These are phyloP conservation scores for Teleogryllus oceanicus DNA, from an alignment of 2,888 invertebrate species.

Conservation along the genomic window DNA sequence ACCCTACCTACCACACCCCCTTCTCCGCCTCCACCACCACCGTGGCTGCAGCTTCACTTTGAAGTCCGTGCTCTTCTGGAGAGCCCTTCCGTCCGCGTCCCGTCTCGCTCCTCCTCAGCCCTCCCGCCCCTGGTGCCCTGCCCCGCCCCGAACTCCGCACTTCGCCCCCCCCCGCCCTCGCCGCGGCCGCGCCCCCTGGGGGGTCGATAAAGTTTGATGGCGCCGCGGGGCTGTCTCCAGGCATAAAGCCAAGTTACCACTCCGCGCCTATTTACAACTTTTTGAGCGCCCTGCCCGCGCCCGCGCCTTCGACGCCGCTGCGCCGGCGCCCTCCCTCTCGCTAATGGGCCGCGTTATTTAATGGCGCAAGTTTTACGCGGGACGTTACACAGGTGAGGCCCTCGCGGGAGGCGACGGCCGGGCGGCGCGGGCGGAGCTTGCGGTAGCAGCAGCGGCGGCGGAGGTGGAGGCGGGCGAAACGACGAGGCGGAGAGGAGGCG, in stretches of 20 bases:
- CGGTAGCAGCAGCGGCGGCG: neutral
- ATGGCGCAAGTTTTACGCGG: constrained; percentile 18
- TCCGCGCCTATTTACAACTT: constrained; percentile 18
- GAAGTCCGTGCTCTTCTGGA: neutral
- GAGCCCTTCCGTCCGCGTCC: neutral
- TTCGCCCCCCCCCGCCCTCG: neutral
- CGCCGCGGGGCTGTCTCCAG: neutral
- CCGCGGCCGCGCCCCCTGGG: neutral
- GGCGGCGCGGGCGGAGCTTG: neutral
- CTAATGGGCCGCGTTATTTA: constrained; percentile 9
- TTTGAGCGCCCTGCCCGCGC: neutral
- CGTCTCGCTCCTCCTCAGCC: neutral
- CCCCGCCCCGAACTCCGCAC: neutral
- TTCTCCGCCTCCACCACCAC: no score
- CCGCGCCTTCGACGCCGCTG: neutral
- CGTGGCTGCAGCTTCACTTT: neutral
- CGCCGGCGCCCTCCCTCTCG: neutral
- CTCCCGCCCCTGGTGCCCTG: neutral
- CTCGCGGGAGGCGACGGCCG: neutral
- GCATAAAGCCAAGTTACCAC: constrained; percentile 18
- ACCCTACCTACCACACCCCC: no score
- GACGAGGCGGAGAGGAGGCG: no score
- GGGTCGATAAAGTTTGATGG: constrained; percentile 7
- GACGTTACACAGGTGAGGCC: constrained; percentile 11
- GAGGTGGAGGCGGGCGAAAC: no score